These are phyloP conservation scores for Syngnathus typhle DNA, from an alignment of 2,113 vertebrate genomes.

Conservation along the genomic window DNA sequence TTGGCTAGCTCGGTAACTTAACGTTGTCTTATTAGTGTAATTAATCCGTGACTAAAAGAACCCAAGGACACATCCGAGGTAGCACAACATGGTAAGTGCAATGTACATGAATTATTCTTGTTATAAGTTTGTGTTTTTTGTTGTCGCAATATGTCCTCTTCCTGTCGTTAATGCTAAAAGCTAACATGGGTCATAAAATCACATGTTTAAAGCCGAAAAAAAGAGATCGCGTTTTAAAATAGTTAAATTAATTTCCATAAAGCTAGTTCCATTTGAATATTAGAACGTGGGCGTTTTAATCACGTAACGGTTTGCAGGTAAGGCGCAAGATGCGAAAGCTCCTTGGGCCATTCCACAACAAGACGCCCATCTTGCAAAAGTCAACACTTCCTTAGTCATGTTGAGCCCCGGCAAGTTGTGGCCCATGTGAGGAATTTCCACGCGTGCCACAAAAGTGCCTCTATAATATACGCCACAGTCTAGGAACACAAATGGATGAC, in stretches of 20 bases:
- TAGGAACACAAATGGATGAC: background rate
- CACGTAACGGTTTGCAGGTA: constrained; percentile 44
- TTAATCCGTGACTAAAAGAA: constrained; percentile 29
- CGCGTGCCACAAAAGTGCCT: constrained; percentile 27
- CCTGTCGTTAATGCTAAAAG: constrained; percentile 7
- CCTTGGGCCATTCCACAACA: constrained; percentile 32
- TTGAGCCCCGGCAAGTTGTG: constrained; percentile 60
- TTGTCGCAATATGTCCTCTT: background rate
- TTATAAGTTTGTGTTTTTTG: background rate
- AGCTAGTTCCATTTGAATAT: background rate
- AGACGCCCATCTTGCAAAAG: constrained; percentile 58
- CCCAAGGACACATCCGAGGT: constrained; percentile 26
- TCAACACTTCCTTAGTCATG: constrained; percentile 48
- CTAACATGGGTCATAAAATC: constrained; percentile 15
- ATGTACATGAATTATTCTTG: too few relatives aligned
- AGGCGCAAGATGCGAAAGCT: constrained; percentile 43
- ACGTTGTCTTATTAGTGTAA: constrained; percentile 31
- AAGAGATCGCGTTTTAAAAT: background rate
- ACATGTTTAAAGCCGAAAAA: background rate
- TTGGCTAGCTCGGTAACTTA: constrained; percentile 29
- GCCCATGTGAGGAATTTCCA: constrained; percentile 65
- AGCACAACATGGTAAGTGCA: constrained; percentile 60
- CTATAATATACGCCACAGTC: constrained; percentile 13
- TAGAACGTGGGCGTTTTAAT: background rate
- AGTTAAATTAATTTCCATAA: background rate